Percentiles rank a stretch among this genome's conserved stretches.
Conservation (phyloP, 2,797 vertebrate genomes). For the Microcaecilia unicolor region DNA sequence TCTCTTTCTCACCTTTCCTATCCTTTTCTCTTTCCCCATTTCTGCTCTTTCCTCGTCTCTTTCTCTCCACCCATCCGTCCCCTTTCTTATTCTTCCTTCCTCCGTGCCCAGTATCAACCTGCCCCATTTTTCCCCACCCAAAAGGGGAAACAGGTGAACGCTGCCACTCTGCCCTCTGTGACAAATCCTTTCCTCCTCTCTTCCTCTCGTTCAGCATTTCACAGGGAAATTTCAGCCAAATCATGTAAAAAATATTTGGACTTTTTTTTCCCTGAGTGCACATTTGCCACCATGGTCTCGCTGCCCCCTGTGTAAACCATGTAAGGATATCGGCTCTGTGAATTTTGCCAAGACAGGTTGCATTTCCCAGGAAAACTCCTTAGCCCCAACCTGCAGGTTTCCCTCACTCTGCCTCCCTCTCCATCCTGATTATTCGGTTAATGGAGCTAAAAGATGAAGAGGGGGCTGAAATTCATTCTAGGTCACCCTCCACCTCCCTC, state of each 20-base stretch:
- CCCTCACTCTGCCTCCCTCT: not conserved
- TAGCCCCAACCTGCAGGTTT: no score
- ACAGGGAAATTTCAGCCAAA: not conserved
- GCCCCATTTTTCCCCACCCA: slow-evolving; percentile 32
- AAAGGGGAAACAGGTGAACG: slow-evolving; percentile 13
- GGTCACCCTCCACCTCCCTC: not conserved
- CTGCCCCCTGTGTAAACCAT: not conserved
- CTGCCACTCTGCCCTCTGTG: not conserved
- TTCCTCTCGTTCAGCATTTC: slow-evolving; percentile 22
- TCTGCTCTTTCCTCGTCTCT: slow-evolving; percentile 4
- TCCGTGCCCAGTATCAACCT: slow-evolving; percentile 30
- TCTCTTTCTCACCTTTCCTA: not conserved
- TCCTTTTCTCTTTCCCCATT: not conserved
- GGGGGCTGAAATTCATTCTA: not conserved
- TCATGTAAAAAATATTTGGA: slow-evolving; percentile 15
- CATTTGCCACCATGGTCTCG: not conserved
- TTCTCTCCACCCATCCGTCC: slow-evolving; percentile 24
- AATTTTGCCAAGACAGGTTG: no score
- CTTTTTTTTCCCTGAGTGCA: slow-evolving; percentile 25
- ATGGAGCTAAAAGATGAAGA: not conserved
- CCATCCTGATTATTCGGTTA: not conserved
- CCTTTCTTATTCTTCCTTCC: slow-evolving; percentile 24
- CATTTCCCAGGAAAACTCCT: no score
- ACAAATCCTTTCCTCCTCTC: slow-evolving; percentile 13
- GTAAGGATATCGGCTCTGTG: no score